These are phyloP conservation scores for Arge pagana DNA, from an alignment of 2,888 invertebrate species.

Conservation along the genomic window DNA sequence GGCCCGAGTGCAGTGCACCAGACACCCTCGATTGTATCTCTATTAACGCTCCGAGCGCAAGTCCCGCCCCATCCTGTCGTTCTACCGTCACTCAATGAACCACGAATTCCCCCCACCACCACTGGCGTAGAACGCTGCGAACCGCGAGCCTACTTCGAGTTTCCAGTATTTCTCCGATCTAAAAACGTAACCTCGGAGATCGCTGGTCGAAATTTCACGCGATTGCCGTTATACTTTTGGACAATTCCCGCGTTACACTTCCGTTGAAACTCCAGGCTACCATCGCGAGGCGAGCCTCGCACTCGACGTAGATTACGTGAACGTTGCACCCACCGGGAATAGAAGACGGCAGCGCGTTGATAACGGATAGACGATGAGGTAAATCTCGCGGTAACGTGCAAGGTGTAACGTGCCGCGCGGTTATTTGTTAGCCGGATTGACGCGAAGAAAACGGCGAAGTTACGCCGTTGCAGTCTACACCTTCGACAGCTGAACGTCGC, in stretches of 20 bases:
- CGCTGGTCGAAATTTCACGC: not conserved
- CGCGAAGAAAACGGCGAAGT: not conserved
- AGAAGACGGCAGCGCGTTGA: too few species aligned
- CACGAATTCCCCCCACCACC: slow-evolving; percentile 23
- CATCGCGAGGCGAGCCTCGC: too few species aligned
- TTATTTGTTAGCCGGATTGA: too few species aligned
- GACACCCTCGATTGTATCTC: slow-evolving; percentile 59
- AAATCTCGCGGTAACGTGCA: too few species aligned
- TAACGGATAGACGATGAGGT: too few species aligned
- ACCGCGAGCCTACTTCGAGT: too few species aligned
- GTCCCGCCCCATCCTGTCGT: slow-evolving; percentile 47
- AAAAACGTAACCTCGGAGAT: not conserved
- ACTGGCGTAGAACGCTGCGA: slow-evolving; percentile 3
- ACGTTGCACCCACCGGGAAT: too few species aligned
- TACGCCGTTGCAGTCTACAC: slow-evolving; percentile 3
- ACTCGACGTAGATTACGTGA: too few species aligned
- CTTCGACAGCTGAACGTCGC: slow-evolving; percentile 6
- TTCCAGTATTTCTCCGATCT: too few species aligned
- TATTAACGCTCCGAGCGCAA: slow-evolving; percentile 50
- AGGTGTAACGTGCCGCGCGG: too few species aligned
- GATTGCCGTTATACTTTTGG: not conserved
- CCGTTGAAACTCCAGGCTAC: too few species aligned
- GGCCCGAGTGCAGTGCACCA: slow-evolving; percentile 49
- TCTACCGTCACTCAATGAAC: slow-evolving; percentile 16
- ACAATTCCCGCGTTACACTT: too few species aligned